Evolutionary conservation across 2,797 vertebrate species (phyloP).

Genomic region (Parotocinclus haroldoi): DNA sequence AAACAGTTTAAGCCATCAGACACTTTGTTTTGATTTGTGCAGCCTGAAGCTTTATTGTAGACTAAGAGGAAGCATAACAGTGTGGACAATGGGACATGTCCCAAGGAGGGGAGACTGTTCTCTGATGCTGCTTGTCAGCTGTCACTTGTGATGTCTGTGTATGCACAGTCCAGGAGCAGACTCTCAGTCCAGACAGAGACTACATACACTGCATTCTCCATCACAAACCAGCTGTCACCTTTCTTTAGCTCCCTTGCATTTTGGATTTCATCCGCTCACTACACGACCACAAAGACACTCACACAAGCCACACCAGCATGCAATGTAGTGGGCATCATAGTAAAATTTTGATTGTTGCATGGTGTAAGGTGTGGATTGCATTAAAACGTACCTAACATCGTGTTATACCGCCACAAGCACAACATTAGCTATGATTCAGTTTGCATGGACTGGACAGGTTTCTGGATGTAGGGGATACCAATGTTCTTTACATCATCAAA

Average conservation of each 20-base stretch:
- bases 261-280: constrained; percentile 43
- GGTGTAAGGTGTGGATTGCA: too few species aligned
- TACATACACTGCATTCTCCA: constrained; percentile 57
- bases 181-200: constrained; percentile 54
- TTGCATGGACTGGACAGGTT: too few species aligned
- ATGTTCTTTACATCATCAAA: too few species aligned
- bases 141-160: constrained; percentile 55
- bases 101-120: constrained; percentile 1
- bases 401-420: too few species aligned
- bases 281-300: constrained; percentile 38
- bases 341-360: too few species aligned
- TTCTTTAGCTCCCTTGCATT: constrained; percentile 15
- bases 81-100: background rate
- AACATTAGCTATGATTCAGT: too few species aligned
- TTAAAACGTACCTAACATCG: too few species aligned
- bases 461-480: too few species aligned
- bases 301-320: background rate
- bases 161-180: constrained; percentile 49
- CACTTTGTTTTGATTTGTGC: background rate
- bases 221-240: constrained; percentile 33
- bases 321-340: too few species aligned
- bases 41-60: background rate
- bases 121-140: constrained; percentile 57
- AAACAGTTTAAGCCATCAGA: background rate
- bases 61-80: background rate